Percentiles rank a stretch among this genome's conserved stretches.
phyloP scores from a whole-genome alignment of 2,797 vertebrate genomes.

The Avahi laniger region DNA sequence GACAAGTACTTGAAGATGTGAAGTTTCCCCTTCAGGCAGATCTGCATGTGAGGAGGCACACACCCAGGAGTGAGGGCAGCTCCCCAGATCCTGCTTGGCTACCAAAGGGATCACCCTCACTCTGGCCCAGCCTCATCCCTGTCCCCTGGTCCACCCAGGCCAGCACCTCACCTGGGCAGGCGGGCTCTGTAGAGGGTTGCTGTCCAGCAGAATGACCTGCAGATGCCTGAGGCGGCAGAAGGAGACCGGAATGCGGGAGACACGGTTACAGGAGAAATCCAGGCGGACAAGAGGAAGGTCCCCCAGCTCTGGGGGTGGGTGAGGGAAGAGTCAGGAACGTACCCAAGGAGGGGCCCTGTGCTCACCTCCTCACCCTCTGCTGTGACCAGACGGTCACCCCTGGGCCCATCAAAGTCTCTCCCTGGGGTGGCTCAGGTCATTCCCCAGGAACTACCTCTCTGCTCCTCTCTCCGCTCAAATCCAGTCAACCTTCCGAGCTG shows the following conservation, averaged over 20 bases:
- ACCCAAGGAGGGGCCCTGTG: background rate
- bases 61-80: background rate
- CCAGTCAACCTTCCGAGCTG: background rate
- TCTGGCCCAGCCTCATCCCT: background rate
- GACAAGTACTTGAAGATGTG: slow-evolving; percentile 95
- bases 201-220: slow-evolving; percentile 91
- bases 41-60: slow-evolving; percentile 67
- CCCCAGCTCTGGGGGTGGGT: slow-evolving; percentile 87
- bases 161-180: slow-evolving; percentile 87
- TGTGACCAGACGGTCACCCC: background rate
- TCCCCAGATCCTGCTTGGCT: background rate
- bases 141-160: background rate
- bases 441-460: background rate
- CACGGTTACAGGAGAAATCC: slow-evolving; percentile 94
- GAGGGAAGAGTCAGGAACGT: slow-evolving; percentile 50
- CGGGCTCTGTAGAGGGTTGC: slow-evolving; percentile 93
- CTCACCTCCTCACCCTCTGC: background rate
- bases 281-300: slow-evolving; percentile 92
- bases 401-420: background rate
- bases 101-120: background rate
- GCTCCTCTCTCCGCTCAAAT: background rate
- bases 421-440: background rate
- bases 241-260: slow-evolving; percentile 91
- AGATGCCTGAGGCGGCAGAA: slow-evolving; percentile 93
- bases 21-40: slow-evolving; percentile 93